Conservation (phyloP, 2,797 vertebrate genomes). For the Rhodeus uyekii region DNA sequence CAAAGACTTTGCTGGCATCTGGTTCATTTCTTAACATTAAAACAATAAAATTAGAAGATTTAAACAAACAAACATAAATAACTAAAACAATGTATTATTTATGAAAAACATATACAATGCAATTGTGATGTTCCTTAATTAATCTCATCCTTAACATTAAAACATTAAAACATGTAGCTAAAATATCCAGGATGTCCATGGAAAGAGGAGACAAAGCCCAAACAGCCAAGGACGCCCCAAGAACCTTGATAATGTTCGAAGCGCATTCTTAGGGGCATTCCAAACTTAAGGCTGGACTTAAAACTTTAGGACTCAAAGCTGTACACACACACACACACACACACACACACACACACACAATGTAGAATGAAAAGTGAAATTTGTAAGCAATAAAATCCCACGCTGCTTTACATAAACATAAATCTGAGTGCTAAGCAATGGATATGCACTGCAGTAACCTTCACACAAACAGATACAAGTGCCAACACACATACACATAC, state of each 20-base stretch:
- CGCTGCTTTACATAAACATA: constrained; percentile 26
- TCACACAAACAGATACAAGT: constrained; percentile 7
- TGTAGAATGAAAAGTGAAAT: constrained; percentile 28
- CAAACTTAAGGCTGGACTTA: constrained; percentile 34
- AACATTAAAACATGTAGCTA: background rate
- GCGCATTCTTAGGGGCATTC: constrained; percentile 39
- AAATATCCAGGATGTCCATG: background rate
- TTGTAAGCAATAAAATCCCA: constrained; percentile 7
- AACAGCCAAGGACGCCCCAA: constrained; percentile 12
- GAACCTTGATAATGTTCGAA: constrained; percentile 22
- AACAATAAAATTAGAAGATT: background rate
- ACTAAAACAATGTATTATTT: background rate
- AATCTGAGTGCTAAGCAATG: constrained; percentile 8
- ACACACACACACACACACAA: background rate
- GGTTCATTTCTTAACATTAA: background rate
- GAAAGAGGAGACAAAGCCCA: background rate
- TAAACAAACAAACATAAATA: background rate
- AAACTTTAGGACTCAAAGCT: constrained; percentile 20
- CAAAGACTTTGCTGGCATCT: background rate
- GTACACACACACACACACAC: background rate
- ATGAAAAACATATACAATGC: background rate
- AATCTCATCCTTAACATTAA: background rate
- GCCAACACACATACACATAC: constrained; percentile 14
- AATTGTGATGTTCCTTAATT: background rate
- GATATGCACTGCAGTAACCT: constrained; percentile 28